Evolutionary conservation across 92 coral and sea anemone genomes (phyloP), one percentile per base, ranked within the genome.

Genomic region (Palythoa grandis): DNA sequence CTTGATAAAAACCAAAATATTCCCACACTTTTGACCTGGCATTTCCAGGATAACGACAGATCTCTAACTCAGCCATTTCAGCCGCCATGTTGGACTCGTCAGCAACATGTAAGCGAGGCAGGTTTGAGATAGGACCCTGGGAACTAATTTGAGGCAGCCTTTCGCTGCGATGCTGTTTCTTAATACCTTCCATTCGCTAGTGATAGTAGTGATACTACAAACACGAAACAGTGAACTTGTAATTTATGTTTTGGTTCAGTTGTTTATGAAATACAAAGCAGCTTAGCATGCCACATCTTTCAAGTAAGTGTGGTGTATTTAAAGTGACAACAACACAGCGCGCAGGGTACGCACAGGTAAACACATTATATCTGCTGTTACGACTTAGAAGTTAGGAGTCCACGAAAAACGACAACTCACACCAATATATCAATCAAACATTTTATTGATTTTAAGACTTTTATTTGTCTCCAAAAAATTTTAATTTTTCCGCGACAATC

Each of bases 231-330:
- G 83, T 85, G 88, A 75, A 82, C 88, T 74, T 67, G 56, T 77
- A 86, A 86, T 86, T 77, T 76, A 77, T 66, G 84, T 86, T 76
- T 86, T 86, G 89, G 89, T 86, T 86, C 89, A 86, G 84, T 86
- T 86, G 48, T 72, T 72, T 76, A 76, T 78, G 69, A 86, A 86
- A 86, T 77, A 68, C 77, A 77, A 86, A n/a, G n/a, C n/a, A n/a
- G n/a, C n/a, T n/a, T n/a, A 66, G 83, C 88, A 77, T 86, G 84
- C 85, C 89, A 78, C 71, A 78, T 78, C 70, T 86, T 86, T 77
- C 78, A 77, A 76, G 39, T 76, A 67, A 78, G 85, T 54, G 43
- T 78, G 85, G 47, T 52, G 77, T 86, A 67, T 86, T 77, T 52
- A 77, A 86, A 78, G 86, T 69, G 89, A 86, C 76, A 76, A 87